Percentiles rank a stretch among this genome's conserved stretches.
These are phyloP conservation scores for Drosophila punjabiensis DNA, from an alignment of 1,140 invertebrate genomes.

Conservation along the genomic window DNA sequence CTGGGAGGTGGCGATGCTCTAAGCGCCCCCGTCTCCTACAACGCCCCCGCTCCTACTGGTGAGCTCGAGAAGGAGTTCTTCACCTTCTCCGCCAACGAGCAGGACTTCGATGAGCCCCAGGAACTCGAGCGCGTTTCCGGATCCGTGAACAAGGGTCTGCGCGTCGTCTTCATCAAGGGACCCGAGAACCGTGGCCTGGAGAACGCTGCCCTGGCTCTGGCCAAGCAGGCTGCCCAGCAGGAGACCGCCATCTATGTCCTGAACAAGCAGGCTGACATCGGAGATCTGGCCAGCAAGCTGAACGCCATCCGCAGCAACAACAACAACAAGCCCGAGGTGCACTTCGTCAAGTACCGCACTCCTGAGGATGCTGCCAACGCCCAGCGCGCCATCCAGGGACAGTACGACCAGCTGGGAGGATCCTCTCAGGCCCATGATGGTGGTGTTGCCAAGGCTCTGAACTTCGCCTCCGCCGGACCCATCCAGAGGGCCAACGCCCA, in stretches of 20 bases:
- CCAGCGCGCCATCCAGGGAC: slow-evolving; percentile 58
- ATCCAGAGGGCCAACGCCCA: slow-evolving; percentile 52
- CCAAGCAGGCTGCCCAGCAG: no score
- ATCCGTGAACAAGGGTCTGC: slow-evolving; percentile 59
- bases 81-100: slow-evolving; percentile 55
- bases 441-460: slow-evolving; percentile 59
- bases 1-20: slow-evolving; percentile 46
- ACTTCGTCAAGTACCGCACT: slow-evolving; percentile 40
- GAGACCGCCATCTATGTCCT: no score
- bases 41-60: slow-evolving; percentile 43
- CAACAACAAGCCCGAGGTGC: no score
- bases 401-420: slow-evolving; percentile 66
- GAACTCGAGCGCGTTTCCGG: slow-evolving; percentile 30
- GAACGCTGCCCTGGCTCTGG: no score
- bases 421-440: slow-evolving; percentile 53
- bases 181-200: no score
- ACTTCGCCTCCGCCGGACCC: slow-evolving; percentile 72
- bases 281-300: no score
- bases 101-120: slow-evolving; percentile 58
- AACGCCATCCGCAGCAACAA: no score
- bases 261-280: no score
- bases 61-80: slow-evolving; percentile 72
- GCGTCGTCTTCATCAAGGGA: slow-evolving; percentile 39
- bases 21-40: slow-evolving; percentile 38
- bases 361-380: slow-evolving; percentile 49